Base-by-base conservation (phyloP, 92 coral and sea anemone genomes). In the Palythoa heliodiscus region DNA sequence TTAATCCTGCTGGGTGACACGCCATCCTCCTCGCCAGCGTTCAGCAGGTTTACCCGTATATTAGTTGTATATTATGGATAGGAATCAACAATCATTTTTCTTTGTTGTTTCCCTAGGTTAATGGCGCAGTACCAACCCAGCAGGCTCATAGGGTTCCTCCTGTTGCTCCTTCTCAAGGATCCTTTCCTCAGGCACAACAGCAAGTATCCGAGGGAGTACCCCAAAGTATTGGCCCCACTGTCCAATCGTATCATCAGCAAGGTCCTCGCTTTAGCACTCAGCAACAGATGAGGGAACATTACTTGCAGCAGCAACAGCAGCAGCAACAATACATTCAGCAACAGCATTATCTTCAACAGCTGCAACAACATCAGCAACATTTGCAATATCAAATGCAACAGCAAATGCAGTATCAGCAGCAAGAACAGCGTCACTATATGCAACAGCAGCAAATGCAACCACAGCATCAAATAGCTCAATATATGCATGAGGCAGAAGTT, bases 221-320 rank as follows among this genome's bases (percentile, higher is more conserved):
- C 75, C 84, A 64, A 61, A 86, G 37, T 77, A 78, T 66, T 66
- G 89, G 84, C 17, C 73, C 92, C 35, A 72, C 55, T 38, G 82
- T 81, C 20, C 84, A 72, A 64, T 37, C 67, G 17, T 81, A 68
- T 9, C 74, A 71, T 4, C 90, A 85, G 68, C 93, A 73, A 52
- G 77, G n/a, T 73, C 77, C 78, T 37, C 91, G 77, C 4, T 86
- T 84, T 73, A 54, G 79, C 7, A 82, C 69, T 54, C 92, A 75
- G 74, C 87, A 78, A 52, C 92, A 87, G 70, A 70, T 82, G 87
- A 82, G 87, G 50, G 92, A 82, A 23, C 92, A 87, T 16, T 86
- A 87, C 39, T 61, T 90, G 11, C 88, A 78, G 63, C 97, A 92
- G 77, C 94, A 92, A 43, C 96, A 91, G 75, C 95, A 92, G 24